Evolutionary conservation across 1,140 invertebrate species (phyloP).

Genomic region (Metopolophium dirhodum): DNA sequence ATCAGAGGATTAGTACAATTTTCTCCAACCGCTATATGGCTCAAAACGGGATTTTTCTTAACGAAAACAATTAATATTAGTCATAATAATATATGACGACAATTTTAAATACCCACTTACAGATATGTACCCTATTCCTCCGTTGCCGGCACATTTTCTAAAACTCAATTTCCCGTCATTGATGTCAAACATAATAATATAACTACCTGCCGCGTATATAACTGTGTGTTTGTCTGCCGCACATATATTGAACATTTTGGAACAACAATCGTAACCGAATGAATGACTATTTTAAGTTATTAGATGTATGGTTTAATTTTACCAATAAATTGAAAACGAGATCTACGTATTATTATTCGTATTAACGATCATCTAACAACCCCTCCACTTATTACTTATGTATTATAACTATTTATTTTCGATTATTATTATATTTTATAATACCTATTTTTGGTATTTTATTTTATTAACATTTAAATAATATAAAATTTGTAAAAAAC

Average conservation of each 20-base stretch:
- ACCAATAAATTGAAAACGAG: too few relatives aligned
- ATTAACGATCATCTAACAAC: neutral
- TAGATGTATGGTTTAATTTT: neutral
- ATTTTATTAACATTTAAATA: too few relatives aligned
- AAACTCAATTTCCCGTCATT: conserved; percentile 71
- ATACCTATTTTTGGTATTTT: too few relatives aligned
- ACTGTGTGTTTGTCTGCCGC: conserved; percentile 75
- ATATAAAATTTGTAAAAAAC: neutral
- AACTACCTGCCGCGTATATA: conserved; percentile 80
- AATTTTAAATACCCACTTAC: conserved; percentile 63
- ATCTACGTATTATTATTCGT: neutral
- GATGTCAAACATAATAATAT: conserved; percentile 78
- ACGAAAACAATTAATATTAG: too few relatives aligned
- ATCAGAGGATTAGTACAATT: conserved; percentile 74
- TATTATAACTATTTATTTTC: too few relatives aligned
- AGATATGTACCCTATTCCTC: conserved; percentile 79
- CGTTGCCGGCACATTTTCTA: conserved; percentile 74
- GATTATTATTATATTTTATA: too few relatives aligned
- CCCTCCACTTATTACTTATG: too few relatives aligned
- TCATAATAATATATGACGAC: too few relatives aligned
- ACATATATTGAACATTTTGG: conserved; percentile 79
- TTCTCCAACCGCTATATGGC: conserved; percentile 81
- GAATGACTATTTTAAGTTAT: conserved; percentile 70
- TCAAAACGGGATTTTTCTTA: conserved; percentile 57
- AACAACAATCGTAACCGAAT: conserved; percentile 81